Evolutionary conservation across 2,888 invertebrate species (phyloP).

Genomic region (Eupithecia tripunctaria): DNA sequence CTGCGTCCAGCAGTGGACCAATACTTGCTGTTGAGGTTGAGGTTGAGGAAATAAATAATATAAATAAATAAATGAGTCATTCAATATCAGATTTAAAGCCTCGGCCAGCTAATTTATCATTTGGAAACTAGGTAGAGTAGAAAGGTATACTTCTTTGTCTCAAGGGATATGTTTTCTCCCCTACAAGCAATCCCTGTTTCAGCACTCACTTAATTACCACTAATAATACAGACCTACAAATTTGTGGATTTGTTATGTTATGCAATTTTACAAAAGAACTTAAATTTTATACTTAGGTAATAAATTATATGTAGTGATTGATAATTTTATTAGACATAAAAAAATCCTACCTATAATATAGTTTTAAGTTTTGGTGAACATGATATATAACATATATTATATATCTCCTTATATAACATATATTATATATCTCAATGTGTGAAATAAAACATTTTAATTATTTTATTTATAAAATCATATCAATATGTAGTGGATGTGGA

Average conservation of each 20-base stretch:
- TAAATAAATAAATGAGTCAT: background rate
- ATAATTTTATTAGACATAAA: too few species aligned
- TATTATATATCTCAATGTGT: too few species aligned
- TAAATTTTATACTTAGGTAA: conserved; percentile 19
- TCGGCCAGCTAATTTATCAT: background rate
- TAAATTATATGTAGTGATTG: background rate
- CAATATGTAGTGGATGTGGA: too few species aligned
- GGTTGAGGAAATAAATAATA: too few species aligned
- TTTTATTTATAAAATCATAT: too few species aligned
- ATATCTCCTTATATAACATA: too few species aligned
- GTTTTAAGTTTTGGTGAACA: too few species aligned
- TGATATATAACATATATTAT: too few species aligned
- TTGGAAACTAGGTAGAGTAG: background rate
- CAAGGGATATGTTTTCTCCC: conserved; percentile 47
- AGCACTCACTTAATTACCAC: conserved; percentile 53
- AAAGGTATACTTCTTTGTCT: conserved; percentile 31
- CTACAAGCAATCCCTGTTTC: conserved; percentile 45
- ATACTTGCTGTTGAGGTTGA: too few species aligned
- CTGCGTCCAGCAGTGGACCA: too few species aligned
- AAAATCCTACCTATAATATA: too few species aligned
- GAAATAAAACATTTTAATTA: too few species aligned
- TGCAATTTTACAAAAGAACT: conserved; percentile 16
- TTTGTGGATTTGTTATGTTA: conserved; percentile 14
- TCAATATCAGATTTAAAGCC: background rate
- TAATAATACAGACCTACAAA: conserved; percentile 34